These are phyloP conservation scores for Rotaria macrura DNA, from an alignment of 2,888 invertebrate species.

Conservation along the genomic window DNA sequence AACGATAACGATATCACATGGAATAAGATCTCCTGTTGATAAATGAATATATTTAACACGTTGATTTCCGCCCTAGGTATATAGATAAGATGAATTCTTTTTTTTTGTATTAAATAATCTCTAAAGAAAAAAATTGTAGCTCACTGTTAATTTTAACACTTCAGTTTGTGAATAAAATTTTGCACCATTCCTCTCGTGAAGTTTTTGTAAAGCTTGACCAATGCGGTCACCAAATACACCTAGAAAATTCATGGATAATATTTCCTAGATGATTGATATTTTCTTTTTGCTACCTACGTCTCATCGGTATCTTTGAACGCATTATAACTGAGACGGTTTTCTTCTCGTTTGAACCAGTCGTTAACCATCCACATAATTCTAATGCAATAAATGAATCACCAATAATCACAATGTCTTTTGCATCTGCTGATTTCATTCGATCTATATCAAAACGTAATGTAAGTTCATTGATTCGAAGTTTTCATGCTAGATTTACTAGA, in stretches of 20 bases:
- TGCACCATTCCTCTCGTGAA: slow-evolving; percentile 15
- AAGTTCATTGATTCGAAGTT: too few species aligned
- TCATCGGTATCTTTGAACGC: not conserved
- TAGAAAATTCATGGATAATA: not conserved
- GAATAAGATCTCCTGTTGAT: not conserved
- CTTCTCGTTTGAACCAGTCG: not conserved
- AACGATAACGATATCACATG: not conserved
- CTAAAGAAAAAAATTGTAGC: not conserved
- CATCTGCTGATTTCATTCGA: not conserved
- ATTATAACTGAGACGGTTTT: not conserved
- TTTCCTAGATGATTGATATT: not conserved
- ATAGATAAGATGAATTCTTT: too few species aligned
- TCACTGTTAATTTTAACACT: not conserved
- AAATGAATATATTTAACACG: not conserved
- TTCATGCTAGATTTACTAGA: not conserved
- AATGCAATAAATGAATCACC: slow-evolving; percentile 13
- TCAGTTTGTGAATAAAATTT: not conserved
- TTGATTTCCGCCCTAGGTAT: not conserved
- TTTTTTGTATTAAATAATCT: too few species aligned
- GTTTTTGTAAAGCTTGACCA: not conserved
- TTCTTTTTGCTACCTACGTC: not conserved
- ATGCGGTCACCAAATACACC: not conserved
- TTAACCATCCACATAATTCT: slow-evolving; percentile 18
- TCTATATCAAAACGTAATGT: not conserved
- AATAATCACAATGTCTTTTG: not conserved